These are phyloP conservation scores for Sebastes schlegelii DNA, from an alignment of 2,113 vertebrate species.

Conservation along the genomic window DNA sequence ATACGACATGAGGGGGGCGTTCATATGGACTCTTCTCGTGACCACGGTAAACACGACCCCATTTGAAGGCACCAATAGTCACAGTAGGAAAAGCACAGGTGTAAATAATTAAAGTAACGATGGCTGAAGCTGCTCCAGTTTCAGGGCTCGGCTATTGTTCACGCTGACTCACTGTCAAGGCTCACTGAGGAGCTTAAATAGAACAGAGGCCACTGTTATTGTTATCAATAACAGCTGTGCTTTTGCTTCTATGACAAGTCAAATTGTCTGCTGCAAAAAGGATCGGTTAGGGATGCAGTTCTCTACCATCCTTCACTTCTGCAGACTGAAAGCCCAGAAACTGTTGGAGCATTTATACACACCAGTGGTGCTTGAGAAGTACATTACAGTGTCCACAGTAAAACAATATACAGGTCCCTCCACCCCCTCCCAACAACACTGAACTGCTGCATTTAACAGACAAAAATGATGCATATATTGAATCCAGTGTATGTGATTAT, in stretches of 20 bases:
- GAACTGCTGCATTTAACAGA: background rate
- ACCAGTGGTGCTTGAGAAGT: background rate
- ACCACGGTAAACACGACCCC: too few relatives aligned
- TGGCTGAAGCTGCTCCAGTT: constrained; percentile 5
- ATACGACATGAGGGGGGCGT: too few relatives aligned
- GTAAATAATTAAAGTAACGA: background rate
- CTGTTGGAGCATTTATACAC: background rate
- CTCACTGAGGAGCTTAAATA: background rate
- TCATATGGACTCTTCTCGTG: too few relatives aligned
- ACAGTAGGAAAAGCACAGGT: background rate
- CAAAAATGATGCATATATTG: background rate
- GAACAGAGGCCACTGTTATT: background rate
- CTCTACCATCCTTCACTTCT: background rate
- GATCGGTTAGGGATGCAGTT: background rate
- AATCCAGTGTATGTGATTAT: background rate
- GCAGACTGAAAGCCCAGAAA: background rate
- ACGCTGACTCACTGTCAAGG: background rate
- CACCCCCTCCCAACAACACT: background rate
- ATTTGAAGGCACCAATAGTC: background rate
- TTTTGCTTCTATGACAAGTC: background rate
- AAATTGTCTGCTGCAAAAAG: background rate
- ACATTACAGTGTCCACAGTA: background rate
- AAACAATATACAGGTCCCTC: background rate
- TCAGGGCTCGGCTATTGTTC: background rate
- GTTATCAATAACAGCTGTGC: background rate